phyloP scores from a whole-genome alignment of 2,797 vertebrate genomes.

The Acestrorhynchus altus region DNA sequence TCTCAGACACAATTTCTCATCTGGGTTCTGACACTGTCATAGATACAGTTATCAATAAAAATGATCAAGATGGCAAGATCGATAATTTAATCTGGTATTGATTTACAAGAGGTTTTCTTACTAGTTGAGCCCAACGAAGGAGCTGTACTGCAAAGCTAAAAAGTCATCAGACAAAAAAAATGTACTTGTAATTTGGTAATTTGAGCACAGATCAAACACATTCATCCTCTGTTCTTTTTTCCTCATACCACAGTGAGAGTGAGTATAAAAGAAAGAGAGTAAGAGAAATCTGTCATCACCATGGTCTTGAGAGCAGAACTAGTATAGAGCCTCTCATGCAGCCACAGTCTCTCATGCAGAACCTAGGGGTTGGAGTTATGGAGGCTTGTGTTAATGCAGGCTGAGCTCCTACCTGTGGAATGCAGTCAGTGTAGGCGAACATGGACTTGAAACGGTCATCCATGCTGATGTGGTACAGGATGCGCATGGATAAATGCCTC shows the following conservation, averaged over 20 bases:
- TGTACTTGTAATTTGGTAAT: no score
- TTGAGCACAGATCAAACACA: neutral
- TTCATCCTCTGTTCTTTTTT: neutral
- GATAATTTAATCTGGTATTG: no score
- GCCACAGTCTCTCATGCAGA: slow-evolving; percentile 9
- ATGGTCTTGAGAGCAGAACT: slow-evolving; percentile 58
- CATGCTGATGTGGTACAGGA: slow-evolving; percentile 95
- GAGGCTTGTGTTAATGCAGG: slow-evolving; percentile 25
- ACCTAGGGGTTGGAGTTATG: neutral
- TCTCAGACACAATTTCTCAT: neutral
- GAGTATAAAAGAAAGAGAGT: neutral
- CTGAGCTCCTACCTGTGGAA: slow-evolving; percentile 86
- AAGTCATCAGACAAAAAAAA: no score
- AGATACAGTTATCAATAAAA: no score
- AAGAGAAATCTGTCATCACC: neutral
- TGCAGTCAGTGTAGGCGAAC: slow-evolving; percentile 93
- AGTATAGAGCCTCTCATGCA: slow-evolving; percentile 3
- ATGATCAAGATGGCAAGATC: no score
- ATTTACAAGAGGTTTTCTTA: no score
- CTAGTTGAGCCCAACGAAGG: no score
- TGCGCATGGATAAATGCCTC: slow-evolving; percentile 89
- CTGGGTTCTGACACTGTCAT: no score
- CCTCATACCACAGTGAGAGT: neutral
- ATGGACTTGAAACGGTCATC: slow-evolving; percentile 91
- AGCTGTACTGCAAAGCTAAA: no score